Evolutionary conservation across 1,140 invertebrate genomes (phyloP), one percentile per base, ranked within the genome.

Genomic region (Plutomurus gul): DNA sequence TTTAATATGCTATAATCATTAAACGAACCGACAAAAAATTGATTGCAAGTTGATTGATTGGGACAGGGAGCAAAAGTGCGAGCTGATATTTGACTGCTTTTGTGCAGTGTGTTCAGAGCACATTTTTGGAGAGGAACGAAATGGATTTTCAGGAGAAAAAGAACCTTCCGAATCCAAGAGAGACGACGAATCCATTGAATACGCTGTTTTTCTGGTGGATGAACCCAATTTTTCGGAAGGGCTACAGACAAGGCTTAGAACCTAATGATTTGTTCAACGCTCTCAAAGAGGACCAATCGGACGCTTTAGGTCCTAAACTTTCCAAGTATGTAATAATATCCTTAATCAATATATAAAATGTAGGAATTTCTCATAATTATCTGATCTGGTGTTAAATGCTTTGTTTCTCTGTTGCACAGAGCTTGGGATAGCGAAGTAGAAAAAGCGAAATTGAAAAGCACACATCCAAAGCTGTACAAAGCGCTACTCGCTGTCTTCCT

Each of bases 351-450:
- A 75, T 25, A 39, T 60, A 36, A 56, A 7, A 47, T 8, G 16
- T n/a, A n/a, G n/a, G 20, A 22, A 72, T 36, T 30, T 13, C 51
- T 20, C 49, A 6, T 7, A 20, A 56, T 56, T 56, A 7, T 20
- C 13, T 39, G 20, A 11, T 25, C n/a, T 40, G 20, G 10, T 75
- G 22, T 13, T 49, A 43, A 4, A 20, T 56, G 22, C 65, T 16
- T 60, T 76, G 25, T 3, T 3, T 80, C 18, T 36, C 20, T 18
- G 74, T 83, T 85, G 85, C 84, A 83, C 79, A 87, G 86, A 47
- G 84, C 86, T 11, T 87, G 89, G 89, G 80, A 88, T 2, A 40
- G 81, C 49, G 88, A 89, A 82, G 77, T 89, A 46, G 85, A 85
- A n/a, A 86, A 84, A 25, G 82, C 86, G 0, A 86, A 86, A 25